Conservation (phyloP, 2,113 vertebrate species). For the Arenaria interpres region DNA sequence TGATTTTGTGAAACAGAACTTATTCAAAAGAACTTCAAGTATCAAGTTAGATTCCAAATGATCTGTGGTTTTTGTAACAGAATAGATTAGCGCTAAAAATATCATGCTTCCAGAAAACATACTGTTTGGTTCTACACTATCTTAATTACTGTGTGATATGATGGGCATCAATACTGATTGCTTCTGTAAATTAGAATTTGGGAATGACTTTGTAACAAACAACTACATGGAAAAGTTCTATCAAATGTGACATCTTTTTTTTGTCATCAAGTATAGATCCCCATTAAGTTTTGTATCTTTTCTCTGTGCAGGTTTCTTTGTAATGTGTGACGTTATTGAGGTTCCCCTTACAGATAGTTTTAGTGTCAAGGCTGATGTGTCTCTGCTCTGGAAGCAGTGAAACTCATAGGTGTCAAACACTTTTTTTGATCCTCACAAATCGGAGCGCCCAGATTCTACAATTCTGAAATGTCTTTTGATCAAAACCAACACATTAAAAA, state of each 20-base stretch:
- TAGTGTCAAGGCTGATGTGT: not conserved
- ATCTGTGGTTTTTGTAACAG: not conserved
- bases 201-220: not conserved
- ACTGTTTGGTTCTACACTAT: not conserved
- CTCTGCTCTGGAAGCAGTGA: not conserved
- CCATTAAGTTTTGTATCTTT: not conserved
- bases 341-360: not conserved
- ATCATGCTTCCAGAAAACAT: not conserved
- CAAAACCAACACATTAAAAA: not conserved
- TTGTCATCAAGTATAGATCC: not conserved
- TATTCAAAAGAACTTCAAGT: not conserved
- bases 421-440: not conserved
- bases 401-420: not conserved
- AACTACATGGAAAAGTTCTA: not conserved
- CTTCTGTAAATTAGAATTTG: not conserved
- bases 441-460: rapidly evolving
- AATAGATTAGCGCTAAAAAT: not conserved
- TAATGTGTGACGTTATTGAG: not conserved
- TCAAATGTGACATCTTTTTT: rapidly evolving
- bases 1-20: not conserved
- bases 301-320: not conserved
- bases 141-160: not conserved
- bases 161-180: not conserved
- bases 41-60: not conserved
- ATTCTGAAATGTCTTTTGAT: not conserved